Conservation (phyloP, 2,797 vertebrate genomes). For the Enteromius trimaculatus region DNA sequence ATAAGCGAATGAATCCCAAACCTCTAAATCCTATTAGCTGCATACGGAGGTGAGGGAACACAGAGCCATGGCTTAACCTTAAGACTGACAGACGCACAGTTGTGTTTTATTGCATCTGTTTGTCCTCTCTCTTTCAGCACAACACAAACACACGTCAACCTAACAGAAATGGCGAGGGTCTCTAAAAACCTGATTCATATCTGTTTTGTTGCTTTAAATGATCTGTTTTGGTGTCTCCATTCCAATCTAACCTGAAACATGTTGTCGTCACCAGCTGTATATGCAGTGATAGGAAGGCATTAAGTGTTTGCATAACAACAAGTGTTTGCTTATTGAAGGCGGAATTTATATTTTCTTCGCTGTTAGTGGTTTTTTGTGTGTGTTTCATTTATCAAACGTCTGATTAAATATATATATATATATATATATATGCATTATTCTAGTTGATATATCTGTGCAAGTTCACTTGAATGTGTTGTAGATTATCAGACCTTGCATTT, state of each 20-base stretch:
- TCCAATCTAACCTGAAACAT: slow-evolving; percentile 1
- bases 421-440: neutral
- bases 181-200: slow-evolving; percentile 22
- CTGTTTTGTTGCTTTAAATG: neutral
- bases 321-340: neutral
- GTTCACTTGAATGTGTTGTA: neutral
- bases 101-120: slow-evolving; percentile 50
- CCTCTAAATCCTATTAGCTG: slow-evolving; percentile 48
- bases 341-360: neutral
- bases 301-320: neutral
- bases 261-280: neutral
- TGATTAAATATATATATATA: neutral
- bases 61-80: slow-evolving; percentile 46
- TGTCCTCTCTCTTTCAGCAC: slow-evolving; percentile 2
- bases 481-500: neutral
- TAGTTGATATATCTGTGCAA: neutral
- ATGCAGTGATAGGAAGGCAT: neutral
- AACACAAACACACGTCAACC: neutral
- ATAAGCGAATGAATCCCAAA: slow-evolving; percentile 50
- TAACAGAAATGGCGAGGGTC: slow-evolving; percentile 9
- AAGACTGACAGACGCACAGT: slow-evolving; percentile 50
- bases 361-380: neutral
- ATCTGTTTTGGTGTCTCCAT: neutral
- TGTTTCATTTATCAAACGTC: neutral
- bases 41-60: slow-evolving; percentile 32